Conservation (phyloP, 2,797 vertebrate genomes). For the Lepus townsendii region DNA sequence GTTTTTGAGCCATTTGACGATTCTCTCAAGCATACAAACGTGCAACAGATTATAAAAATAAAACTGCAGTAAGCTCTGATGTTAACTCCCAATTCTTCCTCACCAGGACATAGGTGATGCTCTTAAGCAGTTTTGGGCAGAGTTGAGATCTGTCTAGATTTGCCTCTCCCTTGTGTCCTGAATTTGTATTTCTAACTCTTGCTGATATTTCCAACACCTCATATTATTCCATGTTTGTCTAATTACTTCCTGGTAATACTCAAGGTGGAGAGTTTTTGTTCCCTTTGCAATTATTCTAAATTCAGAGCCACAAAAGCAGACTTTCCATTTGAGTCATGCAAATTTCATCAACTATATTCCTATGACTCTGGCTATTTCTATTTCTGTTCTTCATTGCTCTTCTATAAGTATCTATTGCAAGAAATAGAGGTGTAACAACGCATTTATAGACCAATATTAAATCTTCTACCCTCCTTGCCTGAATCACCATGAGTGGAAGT, state of each 20-base stretch:
- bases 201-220: background rate
- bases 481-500: background rate
- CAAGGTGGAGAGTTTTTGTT: background rate
- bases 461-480: background rate
- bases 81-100: background rate
- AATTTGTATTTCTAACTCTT: constrained; percentile 21
- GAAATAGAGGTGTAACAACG: background rate
- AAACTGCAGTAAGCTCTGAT: background rate
- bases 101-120: background rate
- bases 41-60: background rate
- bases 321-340: background rate
- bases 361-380: constrained; percentile 1
- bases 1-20: background rate
- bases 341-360: background rate
- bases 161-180: background rate
- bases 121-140: background rate
- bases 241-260: background rate
- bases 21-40: background rate
- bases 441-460: background rate
- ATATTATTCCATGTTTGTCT: background rate
- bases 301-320: background rate
- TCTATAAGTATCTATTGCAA: background rate
- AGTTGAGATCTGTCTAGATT: background rate
- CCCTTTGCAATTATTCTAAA: background rate
- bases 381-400: constrained; percentile 2